Evolutionary conservation across 2,888 invertebrate species (phyloP).

Genomic region (Euzetes globulus): DNA sequence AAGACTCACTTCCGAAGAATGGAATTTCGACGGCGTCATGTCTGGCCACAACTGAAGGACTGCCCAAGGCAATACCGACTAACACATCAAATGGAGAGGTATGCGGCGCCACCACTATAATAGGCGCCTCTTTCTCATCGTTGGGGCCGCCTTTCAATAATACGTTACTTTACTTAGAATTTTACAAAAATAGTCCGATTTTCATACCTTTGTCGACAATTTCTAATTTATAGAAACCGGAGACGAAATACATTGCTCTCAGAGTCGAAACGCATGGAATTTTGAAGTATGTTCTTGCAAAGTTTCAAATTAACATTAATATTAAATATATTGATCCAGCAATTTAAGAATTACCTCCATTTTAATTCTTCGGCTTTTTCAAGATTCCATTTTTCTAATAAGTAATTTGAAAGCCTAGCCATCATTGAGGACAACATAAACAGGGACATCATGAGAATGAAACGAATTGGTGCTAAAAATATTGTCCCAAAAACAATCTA

Average conservation of each 20-base stretch:
- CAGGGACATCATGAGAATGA: conserved; percentile 5
- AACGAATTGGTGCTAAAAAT: conserved; percentile 26
- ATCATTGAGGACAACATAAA: conserved; percentile 27
- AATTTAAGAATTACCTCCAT: conserved; percentile 1
- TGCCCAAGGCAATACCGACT: conserved; percentile 70
- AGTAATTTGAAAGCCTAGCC: background rate
- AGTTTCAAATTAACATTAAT: background rate
- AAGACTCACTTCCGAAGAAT: conserved; percentile 75
- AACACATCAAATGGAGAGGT: conserved; percentile 84
- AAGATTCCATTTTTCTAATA: conserved; percentile 13
- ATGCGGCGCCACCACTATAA: conserved; percentile 80
- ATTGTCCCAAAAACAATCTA: conserved; percentile 29
- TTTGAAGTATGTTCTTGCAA: conserved; percentile 34
- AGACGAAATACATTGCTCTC: conserved; percentile 60
- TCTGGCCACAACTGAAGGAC: conserved; percentile 82
- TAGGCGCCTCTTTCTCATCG: conserved; percentile 60
- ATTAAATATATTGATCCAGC: background rate
- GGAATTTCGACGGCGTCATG: conserved; percentile 72
- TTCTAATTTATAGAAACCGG: conserved; percentile 72
- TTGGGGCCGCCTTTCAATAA: background rate
- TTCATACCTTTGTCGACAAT: conserved; percentile 58
- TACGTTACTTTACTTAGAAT: background rate
- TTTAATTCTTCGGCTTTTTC: background rate
- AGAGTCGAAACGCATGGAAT: conserved; percentile 34
- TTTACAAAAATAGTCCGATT: no score